Base-by-base conservation (phyloP, 1,140 invertebrate species). In the Drosophila leontia region DNA sequence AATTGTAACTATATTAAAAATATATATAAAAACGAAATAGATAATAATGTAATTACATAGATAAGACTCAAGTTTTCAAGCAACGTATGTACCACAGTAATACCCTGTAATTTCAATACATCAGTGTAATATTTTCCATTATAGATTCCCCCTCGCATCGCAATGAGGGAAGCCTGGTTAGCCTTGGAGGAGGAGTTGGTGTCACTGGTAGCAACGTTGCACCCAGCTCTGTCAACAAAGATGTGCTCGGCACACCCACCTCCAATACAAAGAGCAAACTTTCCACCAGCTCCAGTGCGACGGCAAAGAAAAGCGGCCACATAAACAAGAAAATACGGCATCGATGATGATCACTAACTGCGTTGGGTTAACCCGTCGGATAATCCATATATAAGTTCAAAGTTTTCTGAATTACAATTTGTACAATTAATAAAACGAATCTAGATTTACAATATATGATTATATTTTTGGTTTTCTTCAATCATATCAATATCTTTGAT, bases 251-350 rank as follows among this genome's bases (percentile, higher is more conserved):
- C n/a, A 92, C 91, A 17, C 82, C 91, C 29, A 82, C 79, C 1
- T 67, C 90, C 3, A 92, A 82, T 26, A 87, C 92, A 11, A 92
- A 92, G 45, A 91, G 91, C 60, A 93, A 92, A 63, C 62, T 85
- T 0, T 78, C 79, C 7, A 74, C 77, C 37, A 88, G 81, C 59
- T 91, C 91, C 7, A 92, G 91, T 75, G 80, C 81, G 29, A 92
- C 84, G 19, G 87, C 87, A 12, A 93, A 92, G 59, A 87, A 92
- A 41, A 76, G 81, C 39, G 80, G 87, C 4, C 82, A 82, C 35
- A 87, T 92, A 37, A 91, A 87, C 61, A 91, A 88, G 57, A 92
- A 92, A 58, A 92, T 92, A 34, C 55, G 88, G 34, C 92, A 92
- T 88, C 92, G 92, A 78, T 92, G 91, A 91, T 85, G 64, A 44